Evolutionary conservation across 2,888 invertebrate species (phyloP), one percentile per base, ranked within the genome.

Genomic region (Drosophila nigritarsus): DNA sequence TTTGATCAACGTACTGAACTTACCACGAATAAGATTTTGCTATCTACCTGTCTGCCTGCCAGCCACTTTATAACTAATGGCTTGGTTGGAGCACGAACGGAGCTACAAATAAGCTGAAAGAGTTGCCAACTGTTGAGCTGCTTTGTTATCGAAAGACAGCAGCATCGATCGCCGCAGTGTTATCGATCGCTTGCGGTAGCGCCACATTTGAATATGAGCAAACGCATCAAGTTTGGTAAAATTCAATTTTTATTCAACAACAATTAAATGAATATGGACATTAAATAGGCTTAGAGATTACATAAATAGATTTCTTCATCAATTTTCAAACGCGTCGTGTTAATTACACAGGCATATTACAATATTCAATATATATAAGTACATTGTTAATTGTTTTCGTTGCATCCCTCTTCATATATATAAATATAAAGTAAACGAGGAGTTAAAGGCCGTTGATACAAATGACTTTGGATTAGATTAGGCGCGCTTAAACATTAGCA

Each of bases 371-470:
- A 40, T 87, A 82, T 84, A 75, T 89, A 89, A 85, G 89, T 87
- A 85, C 87, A 87, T 68, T 76, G 73, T 65, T 85, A 87, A 88
- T 87, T 87, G 83, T 90, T 88, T 87, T 87, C 90, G 87, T 87
- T 87, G 87, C 89, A 83, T 83, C 69, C 58, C 51, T 71, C 65
- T 53, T 88, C 74, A 72, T 71, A 63, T 71, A 70, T 72, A 72
- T 73, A 71, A 56, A 80, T 84, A 76, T 82, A 89, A 85, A 87
- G 87, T 85, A 87, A 85, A 82, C 73, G 85, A 87, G 89, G 87
- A 89, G 87, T 85, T 82, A 89, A 82, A 85, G 85, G 85, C 85
- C 89, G 87, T 85, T 69, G 87, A 89, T 89, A 85, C 80, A 87
- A 85, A 87, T 85, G 89, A 85, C 85, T 87, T 85, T 89, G 80